Evolutionary conservation across 2,113 vertebrate genomes (phyloP).

Genomic region (Catharus fuscescens): DNA sequence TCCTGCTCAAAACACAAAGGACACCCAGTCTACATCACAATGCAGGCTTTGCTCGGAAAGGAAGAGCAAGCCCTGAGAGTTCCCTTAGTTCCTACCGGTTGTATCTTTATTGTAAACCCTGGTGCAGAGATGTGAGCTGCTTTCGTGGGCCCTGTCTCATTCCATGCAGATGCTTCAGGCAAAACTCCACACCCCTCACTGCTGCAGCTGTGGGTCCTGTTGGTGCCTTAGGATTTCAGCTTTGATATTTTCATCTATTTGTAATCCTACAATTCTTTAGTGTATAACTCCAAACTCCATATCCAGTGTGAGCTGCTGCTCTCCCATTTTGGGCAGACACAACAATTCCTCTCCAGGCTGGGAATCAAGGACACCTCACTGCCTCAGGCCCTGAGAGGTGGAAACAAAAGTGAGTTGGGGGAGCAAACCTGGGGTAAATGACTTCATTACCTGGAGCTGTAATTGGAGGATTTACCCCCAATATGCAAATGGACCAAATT

Average conservation of each 20-base stretch:
- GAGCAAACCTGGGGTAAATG: background rate
- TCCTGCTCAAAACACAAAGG: background rate
- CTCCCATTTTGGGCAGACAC: background rate
- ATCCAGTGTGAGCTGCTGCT: background rate
- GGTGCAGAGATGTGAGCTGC: background rate
- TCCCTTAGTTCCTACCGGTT: background rate
- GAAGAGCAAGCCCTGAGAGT: background rate
- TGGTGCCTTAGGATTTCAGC: background rate
- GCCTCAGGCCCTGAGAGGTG: background rate
- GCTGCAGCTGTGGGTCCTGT: fast-evolving
- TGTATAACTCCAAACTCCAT: fast-evolving
- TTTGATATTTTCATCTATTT: background rate
- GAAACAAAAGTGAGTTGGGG: background rate
- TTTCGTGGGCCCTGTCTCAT: fast-evolving
- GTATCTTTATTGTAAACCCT: background rate
- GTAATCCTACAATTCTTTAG: background rate
- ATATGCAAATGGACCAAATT: fast-evolving
- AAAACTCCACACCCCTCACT: background rate
- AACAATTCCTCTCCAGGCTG: background rate
- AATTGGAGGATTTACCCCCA: background rate
- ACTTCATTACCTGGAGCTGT: background rate
- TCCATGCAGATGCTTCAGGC: background rate
- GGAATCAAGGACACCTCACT: background rate
- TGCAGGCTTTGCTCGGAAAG: background rate
- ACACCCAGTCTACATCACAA: background rate